phyloP scores from a whole-genome alignment of 2,888 invertebrate genomes.

The Danaus chrysippus region DNA sequence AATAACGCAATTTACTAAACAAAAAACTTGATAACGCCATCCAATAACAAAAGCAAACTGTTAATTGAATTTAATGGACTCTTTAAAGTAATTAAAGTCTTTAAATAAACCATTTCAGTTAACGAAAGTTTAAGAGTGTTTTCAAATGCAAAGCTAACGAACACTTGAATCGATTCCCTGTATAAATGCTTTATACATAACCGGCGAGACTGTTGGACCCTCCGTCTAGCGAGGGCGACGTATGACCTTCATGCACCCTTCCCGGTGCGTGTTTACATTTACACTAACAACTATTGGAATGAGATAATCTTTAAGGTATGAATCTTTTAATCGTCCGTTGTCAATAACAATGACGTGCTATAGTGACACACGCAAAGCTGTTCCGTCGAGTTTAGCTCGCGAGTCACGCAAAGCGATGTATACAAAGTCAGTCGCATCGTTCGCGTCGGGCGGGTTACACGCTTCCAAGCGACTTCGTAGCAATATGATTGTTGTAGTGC shows the following conservation, averaged over 20 bases:
- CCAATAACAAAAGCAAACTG: no score
- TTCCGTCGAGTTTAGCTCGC: conserved; percentile 33
- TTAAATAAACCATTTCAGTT: not conserved
- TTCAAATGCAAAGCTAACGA: conserved; percentile 18
- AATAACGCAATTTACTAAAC: no score
- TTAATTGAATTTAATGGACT: no score
- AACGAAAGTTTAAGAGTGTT: conserved; percentile 11
- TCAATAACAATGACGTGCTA: conserved; percentile 35
- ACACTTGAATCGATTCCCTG: conserved; percentile 43
- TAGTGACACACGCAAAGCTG: conserved; percentile 50
- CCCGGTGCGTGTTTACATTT: conserved; percentile 21
- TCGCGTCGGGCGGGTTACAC: conserved; percentile 62
- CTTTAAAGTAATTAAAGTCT: no score
- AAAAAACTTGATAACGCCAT: no score
- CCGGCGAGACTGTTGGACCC: conserved; percentile 47
- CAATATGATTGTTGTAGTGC: conserved; percentile 55
- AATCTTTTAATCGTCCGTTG: conserved; percentile 39
- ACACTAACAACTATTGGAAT: conserved; percentile 15
- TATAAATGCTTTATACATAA: conserved; percentile 37
- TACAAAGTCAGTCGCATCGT: conserved; percentile 58
- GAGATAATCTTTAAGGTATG: conserved; percentile 23
- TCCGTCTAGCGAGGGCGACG: conserved; percentile 63
- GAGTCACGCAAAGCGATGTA: conserved; percentile 37
- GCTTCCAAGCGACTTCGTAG: conserved; percentile 42
- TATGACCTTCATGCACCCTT: conserved; percentile 51